phyloP scores from a whole-genome alignment of 1,140 invertebrate genomes.

The Tetramorium parvispinum region DNA sequence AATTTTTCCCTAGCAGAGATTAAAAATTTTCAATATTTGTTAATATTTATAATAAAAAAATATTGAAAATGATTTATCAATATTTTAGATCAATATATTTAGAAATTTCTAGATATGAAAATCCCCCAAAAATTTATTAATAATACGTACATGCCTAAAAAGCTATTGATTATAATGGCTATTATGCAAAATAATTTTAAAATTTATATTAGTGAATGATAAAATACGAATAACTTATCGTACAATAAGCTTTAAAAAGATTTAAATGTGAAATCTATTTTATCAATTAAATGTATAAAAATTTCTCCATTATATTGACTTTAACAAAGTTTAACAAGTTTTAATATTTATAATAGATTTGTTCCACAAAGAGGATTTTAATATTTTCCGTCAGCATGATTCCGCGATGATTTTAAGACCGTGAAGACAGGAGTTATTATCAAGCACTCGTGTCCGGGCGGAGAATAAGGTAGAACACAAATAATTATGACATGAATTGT shows the following conservation, averaged over 20 bases:
- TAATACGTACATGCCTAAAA: no score
- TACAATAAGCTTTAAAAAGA: neutral
- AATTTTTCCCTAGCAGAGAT: neutral
- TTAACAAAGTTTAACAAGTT: neutral
- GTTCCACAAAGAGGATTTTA: neutral
- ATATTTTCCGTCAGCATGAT: neutral
- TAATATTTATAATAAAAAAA: neutral
- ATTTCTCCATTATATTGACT: neutral
- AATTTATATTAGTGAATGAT: neutral
- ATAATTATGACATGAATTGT: slow-evolving; percentile 13
- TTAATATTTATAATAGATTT: neutral
- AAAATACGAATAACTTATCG: neutral
- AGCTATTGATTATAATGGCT: neutral
- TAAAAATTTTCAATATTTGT: neutral
- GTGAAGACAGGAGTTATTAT: neutral
- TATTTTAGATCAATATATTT: no score
- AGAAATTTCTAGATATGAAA: neutral
- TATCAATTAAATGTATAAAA: neutral
- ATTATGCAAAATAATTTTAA: neutral
- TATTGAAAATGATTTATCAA: neutral
- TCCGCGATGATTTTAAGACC: neutral
- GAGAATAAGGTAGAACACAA: neutral
- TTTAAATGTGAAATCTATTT: neutral
- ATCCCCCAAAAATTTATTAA: neutral
- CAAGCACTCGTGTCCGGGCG: neutral